Evolutionary conservation across 2,113 vertebrate species (phyloP).

Genomic region (Coracopsis vasa): DNA sequence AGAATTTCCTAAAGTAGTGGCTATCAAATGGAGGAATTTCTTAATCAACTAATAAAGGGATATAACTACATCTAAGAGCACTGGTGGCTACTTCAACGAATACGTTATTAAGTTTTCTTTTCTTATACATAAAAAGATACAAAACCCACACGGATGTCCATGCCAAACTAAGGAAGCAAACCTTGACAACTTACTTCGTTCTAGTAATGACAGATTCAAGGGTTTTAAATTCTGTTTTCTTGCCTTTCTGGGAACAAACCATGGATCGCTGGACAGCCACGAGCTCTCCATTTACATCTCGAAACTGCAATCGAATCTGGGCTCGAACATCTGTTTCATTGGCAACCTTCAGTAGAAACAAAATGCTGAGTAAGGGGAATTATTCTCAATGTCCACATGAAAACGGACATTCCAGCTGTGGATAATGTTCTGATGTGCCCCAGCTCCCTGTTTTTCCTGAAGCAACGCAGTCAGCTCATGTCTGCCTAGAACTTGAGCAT

Average conservation of each 20-base stretch:
- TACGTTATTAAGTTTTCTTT: not conserved
- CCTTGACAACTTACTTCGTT: constrained; percentile 79
- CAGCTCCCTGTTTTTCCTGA: not conserved
- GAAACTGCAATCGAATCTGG: constrained; percentile 91
- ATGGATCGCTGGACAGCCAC: constrained; percentile 91
- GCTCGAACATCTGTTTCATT: constrained; percentile 95
- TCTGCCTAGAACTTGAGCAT: not conserved
- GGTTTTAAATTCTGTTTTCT: constrained; percentile 92
- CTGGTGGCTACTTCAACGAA: not conserved
- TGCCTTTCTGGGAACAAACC: constrained; percentile 92
- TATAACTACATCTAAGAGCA: not conserved
- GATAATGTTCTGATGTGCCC: not conserved
- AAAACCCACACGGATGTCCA: not conserved
- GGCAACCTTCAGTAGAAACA: constrained; percentile 78
- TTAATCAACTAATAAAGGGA: not conserved
- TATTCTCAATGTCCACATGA: not conserved
- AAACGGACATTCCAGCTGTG: not conserved
- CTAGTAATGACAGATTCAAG: constrained; percentile 92
- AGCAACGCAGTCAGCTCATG: not conserved
- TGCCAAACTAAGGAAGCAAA: not conserved
- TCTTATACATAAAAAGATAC: not conserved
- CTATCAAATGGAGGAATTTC: not conserved
- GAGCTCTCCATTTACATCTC: constrained; percentile 86
- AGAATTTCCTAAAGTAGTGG: not conserved
- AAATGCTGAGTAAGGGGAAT: not conserved